Evolutionary conservation across 2,113 vertebrate genomes (phyloP), one percentile per base, ranked within the genome.

Genomic region (Nicator chloris): DNA sequence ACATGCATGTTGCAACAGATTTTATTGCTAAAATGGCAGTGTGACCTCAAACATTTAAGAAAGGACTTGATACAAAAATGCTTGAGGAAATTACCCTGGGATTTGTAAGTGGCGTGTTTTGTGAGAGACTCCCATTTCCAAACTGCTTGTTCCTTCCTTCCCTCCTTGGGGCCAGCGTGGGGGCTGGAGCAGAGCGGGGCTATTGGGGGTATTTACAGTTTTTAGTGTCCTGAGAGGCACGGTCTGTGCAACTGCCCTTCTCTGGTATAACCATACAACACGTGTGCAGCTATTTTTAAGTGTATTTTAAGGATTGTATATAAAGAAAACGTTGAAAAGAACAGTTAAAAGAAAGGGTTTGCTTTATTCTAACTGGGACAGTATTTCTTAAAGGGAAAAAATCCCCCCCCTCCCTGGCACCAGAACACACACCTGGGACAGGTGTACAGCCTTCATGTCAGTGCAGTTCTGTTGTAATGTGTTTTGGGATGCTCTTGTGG

Each of bases 241-340:
- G n/a, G 93, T 97, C 96, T 97, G 95, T 90, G 92, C 88, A 93
- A 95, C 96, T 97, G 96, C 96, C 97, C 96, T 98, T 97, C 97
- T 97, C 97, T 76, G 79, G 88, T 92, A 75, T 31, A 64, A 88
- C 2, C 71, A 97, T 88, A 95, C 92, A 93, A 97, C 98, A 96
- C 40, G 72, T 79, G 97, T 98, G 98, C 98, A 98, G 98, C 97
- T 98, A 98, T 97, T 96, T 96, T 97, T 92, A 94, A 96, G 95
- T 92, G 93, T 96, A 94, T 97, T 98, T 98, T 98, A 98, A 97
- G 97, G 96, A 92, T 96, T 97, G 97, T 98, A 96, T 97, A 97
- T 98, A 97, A 65, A 92, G 96, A 97, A 94, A 91, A 95, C 5
- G 2, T 94, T 53, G 96, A 94, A 94, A 96, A 95, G 95, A 95